Percentiles rank a stretch among this genome's conserved stretches.
phyloP scores from a whole-genome alignment of 2,888 invertebrate genomes.

The Catocala nupta region DNA sequence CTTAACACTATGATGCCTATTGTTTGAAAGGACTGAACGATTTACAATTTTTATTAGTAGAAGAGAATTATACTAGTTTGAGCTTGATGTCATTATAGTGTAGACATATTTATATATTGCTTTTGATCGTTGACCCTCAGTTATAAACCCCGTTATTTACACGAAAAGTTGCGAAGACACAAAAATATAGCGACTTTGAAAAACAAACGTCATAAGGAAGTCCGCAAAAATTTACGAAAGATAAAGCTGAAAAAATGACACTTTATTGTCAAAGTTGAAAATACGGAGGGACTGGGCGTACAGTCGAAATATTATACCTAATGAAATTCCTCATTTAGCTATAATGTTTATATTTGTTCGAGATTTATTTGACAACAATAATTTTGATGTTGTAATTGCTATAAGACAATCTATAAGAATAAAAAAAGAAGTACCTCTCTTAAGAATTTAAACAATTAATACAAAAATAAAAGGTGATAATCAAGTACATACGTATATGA shows the following conservation, averaged over 20 bases:
- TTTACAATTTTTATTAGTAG: slow-evolving; percentile 64
- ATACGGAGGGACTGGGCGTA: slow-evolving; percentile 57
- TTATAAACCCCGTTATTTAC: slow-evolving; percentile 42
- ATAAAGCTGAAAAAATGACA: slow-evolving; percentile 49
- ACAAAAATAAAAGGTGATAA: too few relatives aligned
- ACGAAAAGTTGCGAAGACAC: slow-evolving; percentile 40
- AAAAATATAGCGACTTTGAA: slow-evolving; percentile 34
- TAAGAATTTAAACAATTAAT: background rate
- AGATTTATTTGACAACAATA: slow-evolving; percentile 10
- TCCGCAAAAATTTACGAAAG: slow-evolving; percentile 33
- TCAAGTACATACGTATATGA: background rate
- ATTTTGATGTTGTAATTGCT: background rate
- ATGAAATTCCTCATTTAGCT: slow-evolving; percentile 48
- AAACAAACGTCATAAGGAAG: slow-evolving; percentile 44
- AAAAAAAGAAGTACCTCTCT: background rate
- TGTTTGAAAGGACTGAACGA: slow-evolving; percentile 36
- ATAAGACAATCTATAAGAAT: slow-evolving; percentile 1
- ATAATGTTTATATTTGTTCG: slow-evolving; percentile 11
- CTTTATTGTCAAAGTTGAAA: slow-evolving; percentile 75
- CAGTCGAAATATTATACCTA: slow-evolving; percentile 43
- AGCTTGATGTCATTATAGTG: slow-evolving; percentile 72
- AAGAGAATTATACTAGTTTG: slow-evolving; percentile 75
- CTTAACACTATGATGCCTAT: slow-evolving; percentile 35
- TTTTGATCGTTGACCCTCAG: slow-evolving; percentile 73
- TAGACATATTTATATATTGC: slow-evolving; percentile 70